phyloP scores from a whole-genome alignment of 1,140 invertebrate genomes.

The Drosophila rufa region DNA sequence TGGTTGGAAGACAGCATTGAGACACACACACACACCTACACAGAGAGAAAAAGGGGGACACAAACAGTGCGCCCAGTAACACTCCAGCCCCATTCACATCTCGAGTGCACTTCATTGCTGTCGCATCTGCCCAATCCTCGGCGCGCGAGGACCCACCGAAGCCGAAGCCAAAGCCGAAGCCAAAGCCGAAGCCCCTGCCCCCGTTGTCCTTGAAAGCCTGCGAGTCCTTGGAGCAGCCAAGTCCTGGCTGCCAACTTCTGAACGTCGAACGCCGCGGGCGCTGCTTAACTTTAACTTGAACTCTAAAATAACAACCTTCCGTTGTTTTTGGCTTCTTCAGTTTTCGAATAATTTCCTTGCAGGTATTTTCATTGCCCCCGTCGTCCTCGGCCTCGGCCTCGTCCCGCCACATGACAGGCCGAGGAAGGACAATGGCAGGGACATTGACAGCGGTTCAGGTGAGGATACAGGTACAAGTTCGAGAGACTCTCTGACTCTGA shows the following conservation, averaged over 20 bases:
- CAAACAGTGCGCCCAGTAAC: slow-evolving; percentile 34
- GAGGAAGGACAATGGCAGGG: slow-evolving; percentile 42
- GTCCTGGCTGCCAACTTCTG: slow-evolving; percentile 37
- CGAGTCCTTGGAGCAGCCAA: slow-evolving; percentile 15
- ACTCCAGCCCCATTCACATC: slow-evolving; percentile 54
- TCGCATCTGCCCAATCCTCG: slow-evolving; percentile 51
- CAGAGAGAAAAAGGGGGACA: slow-evolving; percentile 32
- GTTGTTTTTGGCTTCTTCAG: slow-evolving; percentile 80
- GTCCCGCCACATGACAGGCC: slow-evolving; percentile 5
- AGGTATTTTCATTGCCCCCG: slow-evolving; percentile 74
- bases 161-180: background rate
- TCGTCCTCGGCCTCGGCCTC: no score
- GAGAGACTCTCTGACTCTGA: background rate
- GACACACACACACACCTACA: slow-evolving; percentile 33
- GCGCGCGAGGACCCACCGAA: background rate
- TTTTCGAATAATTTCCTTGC: slow-evolving; percentile 80
- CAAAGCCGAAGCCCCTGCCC: no score
- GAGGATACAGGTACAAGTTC: background rate
- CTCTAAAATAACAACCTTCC: slow-evolving; percentile 79
- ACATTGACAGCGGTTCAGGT: slow-evolving; percentile 44
- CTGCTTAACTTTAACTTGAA: slow-evolving; percentile 83
- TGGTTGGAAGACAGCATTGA: slow-evolving; percentile 15
- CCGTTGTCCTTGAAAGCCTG: slow-evolving; percentile 9
- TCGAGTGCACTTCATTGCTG: slow-evolving; percentile 80
- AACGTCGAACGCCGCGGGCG: slow-evolving; percentile 60